phyloP scores from a whole-genome alignment of 2,797 vertebrate species.

The Galagoides demidoff region DNA sequence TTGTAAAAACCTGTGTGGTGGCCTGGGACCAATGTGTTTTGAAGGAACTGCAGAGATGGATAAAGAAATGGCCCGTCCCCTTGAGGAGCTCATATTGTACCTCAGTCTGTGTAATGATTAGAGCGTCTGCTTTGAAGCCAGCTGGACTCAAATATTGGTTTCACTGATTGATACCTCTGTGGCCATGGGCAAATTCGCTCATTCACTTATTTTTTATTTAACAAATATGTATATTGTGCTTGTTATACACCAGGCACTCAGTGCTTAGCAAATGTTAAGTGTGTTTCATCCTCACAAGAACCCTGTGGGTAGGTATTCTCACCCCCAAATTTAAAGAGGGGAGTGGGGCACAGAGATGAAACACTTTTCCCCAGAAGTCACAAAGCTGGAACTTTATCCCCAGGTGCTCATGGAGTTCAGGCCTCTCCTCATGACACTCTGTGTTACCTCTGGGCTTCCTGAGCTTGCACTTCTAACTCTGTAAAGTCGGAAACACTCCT shows the following conservation, averaged over 20 bases:
- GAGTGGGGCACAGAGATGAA: not conserved
- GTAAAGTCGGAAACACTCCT: not conserved
- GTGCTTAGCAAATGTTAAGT: not conserved
- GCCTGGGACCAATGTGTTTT: not conserved
- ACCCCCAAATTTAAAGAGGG: not conserved
- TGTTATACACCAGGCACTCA: not conserved
- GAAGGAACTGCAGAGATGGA: not conserved
- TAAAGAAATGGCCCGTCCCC: not conserved
- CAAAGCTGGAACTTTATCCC: not conserved
- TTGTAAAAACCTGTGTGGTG: not conserved
- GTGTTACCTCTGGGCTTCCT: not conserved
- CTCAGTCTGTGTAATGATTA: fast-evolving
- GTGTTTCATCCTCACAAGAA: not conserved
- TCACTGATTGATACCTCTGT: not conserved
- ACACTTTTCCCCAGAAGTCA: not conserved
- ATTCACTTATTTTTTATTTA: not conserved
- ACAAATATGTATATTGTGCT: not conserved
- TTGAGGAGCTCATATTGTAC: not conserved
- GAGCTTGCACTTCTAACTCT: not conserved
- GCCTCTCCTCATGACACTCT: not conserved
- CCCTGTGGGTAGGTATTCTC: not conserved
- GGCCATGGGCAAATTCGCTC: not conserved
- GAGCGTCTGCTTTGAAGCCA: not conserved
- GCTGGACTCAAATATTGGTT: not conserved
- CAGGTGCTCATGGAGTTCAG: not conserved